phyloP scores from a whole-genome alignment of 2,888 invertebrate genomes.

The Gonocerus acuteangulatus region DNA sequence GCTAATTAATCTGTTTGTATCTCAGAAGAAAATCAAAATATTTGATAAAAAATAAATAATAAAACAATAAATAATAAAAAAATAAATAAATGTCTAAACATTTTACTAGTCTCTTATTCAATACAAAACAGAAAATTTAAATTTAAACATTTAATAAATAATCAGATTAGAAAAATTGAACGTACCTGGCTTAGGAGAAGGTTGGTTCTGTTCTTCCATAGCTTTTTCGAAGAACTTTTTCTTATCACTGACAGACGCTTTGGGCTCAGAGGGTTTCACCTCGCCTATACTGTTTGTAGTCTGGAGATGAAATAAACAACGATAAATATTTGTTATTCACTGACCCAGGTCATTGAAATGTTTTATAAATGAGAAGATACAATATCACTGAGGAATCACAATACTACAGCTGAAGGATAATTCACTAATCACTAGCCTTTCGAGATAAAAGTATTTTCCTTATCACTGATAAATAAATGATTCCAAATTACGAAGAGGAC shows the following conservation, averaged over 20 bases:
- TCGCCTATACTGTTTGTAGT: constrained; percentile 24
- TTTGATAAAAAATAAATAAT: too few relatives aligned
- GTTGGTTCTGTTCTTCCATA: constrained; percentile 85
- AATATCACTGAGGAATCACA: too few relatives aligned
- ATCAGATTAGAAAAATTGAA: too few relatives aligned
- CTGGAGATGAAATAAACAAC: constrained; percentile 12
- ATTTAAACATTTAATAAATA: not conserved
- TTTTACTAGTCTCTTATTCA: too few relatives aligned
- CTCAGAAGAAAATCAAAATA: too few relatives aligned
- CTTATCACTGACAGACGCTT: constrained; percentile 85
- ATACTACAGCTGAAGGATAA: too few relatives aligned
- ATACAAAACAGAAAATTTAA: not conserved
- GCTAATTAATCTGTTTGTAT: too few relatives aligned
- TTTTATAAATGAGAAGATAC: too few relatives aligned
- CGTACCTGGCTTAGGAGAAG: constrained; percentile 73
- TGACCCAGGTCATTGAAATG: too few relatives aligned
- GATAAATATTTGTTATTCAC: not conserved
- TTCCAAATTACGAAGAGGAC: not conserved
- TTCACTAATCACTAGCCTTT: constrained; percentile 14
- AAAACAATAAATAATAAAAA: too few relatives aligned
- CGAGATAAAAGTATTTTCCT: not conserved
- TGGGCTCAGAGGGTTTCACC: constrained; percentile 53
- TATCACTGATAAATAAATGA: not conserved
- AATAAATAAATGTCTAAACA: too few relatives aligned
- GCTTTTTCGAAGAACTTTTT: constrained; percentile 93